Evolutionary conservation across 2,888 invertebrate genomes (phyloP), one percentile per base, ranked within the genome.

Genomic region (Chalcosyrphus nemorum): DNA sequence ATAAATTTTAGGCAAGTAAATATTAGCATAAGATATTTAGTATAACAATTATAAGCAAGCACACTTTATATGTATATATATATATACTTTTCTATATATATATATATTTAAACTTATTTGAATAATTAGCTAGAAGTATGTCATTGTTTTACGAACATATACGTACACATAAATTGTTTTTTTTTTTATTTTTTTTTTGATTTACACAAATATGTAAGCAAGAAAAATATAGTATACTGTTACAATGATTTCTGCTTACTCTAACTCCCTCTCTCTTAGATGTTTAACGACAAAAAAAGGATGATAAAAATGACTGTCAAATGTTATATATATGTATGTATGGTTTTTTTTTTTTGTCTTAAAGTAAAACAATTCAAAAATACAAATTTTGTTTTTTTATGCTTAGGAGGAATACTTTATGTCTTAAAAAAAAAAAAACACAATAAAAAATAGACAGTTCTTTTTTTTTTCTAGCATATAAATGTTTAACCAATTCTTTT

Each of bases 101-200:
- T 66, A 66, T 11, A 52, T 11, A 21, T 65, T 35, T 65, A 13
- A 11, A 27, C 21, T 47, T 47, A n/a, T 24, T 17, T 61, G n/a
- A 50, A 59, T 59, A 71, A 13, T 61, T 72, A 72, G 72, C 61
- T 61, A 72, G n/a, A 72, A 7, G 47, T 41, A n/a, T n/a, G 43
- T 54, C 50, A 47, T 50, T 61, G 41, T 61, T 52, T 61, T n/a
- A 43, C 15, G 52, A 43, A 72, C 52, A 71, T 17, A 2, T 38
- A 24, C 35, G 47, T 35, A 35, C 11, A 32, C 7, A 32, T 32
- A 32, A 1, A 32, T 32, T 9, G 1, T 0, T 1, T 32, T 9
- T 32, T 2, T 29, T 43, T 35, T 38, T 38, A 38, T 21, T 52
- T 27, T 38, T 0, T 63, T 35, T 35, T 13, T 21, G 13, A 19